phyloP scores from a whole-genome alignment of 1,140 invertebrate species.

The Drosophila parvula region DNA sequence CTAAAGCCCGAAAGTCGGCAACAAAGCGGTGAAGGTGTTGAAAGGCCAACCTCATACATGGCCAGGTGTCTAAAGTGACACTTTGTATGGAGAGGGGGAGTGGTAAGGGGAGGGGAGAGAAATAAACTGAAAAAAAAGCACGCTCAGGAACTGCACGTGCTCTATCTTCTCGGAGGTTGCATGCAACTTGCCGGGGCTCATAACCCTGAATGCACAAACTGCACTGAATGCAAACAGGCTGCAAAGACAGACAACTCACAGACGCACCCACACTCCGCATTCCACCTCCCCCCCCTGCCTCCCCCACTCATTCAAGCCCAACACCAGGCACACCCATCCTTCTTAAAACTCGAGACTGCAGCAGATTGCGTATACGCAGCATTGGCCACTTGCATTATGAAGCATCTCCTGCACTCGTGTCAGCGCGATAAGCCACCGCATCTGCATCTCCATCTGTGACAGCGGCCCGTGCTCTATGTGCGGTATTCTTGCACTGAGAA shows the following conservation, averaged over 20 bases:
- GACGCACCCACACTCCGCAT: slow-evolving; percentile 53
- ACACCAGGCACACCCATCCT: background rate
- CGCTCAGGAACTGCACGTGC: slow-evolving; percentile 54
- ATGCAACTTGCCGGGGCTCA: slow-evolving; percentile 63
- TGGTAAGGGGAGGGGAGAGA: slow-evolving; percentile 14
- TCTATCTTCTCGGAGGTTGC: slow-evolving; percentile 64
- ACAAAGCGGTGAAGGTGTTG: slow-evolving; percentile 35
- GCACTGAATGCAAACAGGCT: slow-evolving; percentile 64
- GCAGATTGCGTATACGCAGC: slow-evolving; percentile 79
- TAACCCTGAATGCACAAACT: slow-evolving; percentile 74
- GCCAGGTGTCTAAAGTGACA: slow-evolving; percentile 81
- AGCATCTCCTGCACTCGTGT: slow-evolving; percentile 50
- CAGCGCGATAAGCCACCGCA: slow-evolving; percentile 69
- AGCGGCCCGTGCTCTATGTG: slow-evolving; percentile 40
- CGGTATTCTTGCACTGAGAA: slow-evolving; percentile 31
- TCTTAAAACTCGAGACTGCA: slow-evolving; percentile 15
- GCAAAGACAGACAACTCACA: slow-evolving; percentile 61
- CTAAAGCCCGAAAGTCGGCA: slow-evolving; percentile 62
- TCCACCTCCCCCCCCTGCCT: background rate
- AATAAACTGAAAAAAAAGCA: slow-evolving; percentile 44
- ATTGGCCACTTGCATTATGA: slow-evolving; percentile 78
- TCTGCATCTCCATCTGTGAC: slow-evolving; percentile 43
- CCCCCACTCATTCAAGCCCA: background rate
- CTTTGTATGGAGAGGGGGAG: slow-evolving; percentile 44
- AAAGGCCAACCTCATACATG: slow-evolving; percentile 37